Conservation (phyloP, 2,113 vertebrate genomes). For the Pithys albifrons region DNA sequence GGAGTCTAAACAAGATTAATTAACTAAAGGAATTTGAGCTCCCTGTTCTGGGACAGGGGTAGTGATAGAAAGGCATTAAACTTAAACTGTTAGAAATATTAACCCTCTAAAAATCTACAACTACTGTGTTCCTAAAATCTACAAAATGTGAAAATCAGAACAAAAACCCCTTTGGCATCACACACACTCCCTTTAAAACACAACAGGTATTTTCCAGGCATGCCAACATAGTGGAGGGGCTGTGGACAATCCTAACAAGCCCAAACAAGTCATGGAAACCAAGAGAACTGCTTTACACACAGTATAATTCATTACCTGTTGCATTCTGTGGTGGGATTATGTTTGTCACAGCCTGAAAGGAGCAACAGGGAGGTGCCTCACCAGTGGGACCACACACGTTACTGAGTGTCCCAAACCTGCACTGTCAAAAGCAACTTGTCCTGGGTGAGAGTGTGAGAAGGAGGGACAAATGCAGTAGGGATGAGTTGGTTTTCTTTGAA, state of each 20-base stretch:
- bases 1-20: no score
- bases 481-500: not conserved
- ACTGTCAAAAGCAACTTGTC: not conserved
- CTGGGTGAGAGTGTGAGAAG: not conserved
- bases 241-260: not conserved
- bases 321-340: slow-evolving; percentile 5
- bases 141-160: no score
- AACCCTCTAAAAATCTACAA: no score
- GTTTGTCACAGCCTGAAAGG: not conserved
- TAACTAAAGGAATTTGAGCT: no score
- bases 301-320: slow-evolving; percentile 16
- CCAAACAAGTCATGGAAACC: not conserved
- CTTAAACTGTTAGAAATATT: no score
- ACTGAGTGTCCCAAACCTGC: not conserved
- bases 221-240: not conserved
- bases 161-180: no score
- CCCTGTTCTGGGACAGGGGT: no score
- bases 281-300: not conserved
- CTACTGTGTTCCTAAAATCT: no score
- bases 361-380: not conserved
- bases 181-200: not conserved
- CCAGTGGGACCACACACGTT: not conserved
- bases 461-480: not conserved
- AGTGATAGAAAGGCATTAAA: no score
- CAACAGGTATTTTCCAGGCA: not conserved